Evolutionary conservation across 2,113 vertebrate species (phyloP).

Genomic region (Holacanthus passer): DNA sequence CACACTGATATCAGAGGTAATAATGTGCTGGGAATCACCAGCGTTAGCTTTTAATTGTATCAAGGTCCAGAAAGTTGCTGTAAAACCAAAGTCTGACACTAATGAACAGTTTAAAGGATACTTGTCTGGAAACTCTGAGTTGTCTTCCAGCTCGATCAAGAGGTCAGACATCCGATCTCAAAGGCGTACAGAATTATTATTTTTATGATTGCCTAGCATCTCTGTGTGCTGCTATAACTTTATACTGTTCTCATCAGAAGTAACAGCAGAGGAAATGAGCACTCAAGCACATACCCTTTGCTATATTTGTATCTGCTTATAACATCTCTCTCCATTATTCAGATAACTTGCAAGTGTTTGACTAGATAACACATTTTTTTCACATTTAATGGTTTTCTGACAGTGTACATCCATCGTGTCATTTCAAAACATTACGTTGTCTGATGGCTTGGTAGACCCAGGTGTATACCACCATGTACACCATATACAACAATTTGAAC

Average conservation of each 20-base stretch:
- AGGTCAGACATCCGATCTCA: neutral
- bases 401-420: neutral
- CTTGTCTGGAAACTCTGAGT: neutral
- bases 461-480: too few species aligned
- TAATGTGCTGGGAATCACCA: slow-evolving; percentile 22
- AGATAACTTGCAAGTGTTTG: neutral
- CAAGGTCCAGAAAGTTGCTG: neutral
- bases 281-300: too few species aligned
- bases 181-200: neutral
- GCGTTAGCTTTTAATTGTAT: slow-evolving; percentile 16
- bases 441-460: neutral
- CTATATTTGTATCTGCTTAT: neutral
- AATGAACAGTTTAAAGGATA: neutral
- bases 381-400: neutral
- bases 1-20: slow-evolving; percentile 44
- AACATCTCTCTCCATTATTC: neutral
- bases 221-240: neutral
- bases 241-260: neutral
- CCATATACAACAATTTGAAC: neutral
- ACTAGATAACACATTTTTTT: neutral
- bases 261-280: neutral
- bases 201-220: neutral
- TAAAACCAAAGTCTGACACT: neutral
- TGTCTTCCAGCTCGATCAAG: neutral
- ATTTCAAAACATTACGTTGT: neutral